Percentiles rank a stretch among this genome's conserved stretches.
phyloP scores from a whole-genome alignment of 2,113 vertebrate genomes.

The Centropus unirufus region DNA sequence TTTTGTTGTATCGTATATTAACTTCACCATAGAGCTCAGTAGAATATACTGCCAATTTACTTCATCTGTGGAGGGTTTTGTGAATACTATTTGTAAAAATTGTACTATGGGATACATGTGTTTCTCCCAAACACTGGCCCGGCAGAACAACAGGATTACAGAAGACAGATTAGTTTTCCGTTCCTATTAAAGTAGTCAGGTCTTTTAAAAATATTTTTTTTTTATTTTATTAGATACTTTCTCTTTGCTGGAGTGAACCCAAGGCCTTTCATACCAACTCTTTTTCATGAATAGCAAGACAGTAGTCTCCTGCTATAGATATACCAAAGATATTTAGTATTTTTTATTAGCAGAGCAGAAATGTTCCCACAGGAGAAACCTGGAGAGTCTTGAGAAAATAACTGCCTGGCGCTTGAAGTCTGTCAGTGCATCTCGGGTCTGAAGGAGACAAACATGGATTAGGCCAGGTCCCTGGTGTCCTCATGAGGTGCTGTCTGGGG shows the following conservation, averaged over 20 bases:
- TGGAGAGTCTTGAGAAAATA: not conserved
- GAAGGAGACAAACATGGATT: not conserved
- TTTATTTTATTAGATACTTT: not conserved
- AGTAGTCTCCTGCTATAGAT: not conserved
- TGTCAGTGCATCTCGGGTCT: not conserved
- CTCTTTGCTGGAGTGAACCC: not conserved
- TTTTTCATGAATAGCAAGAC: fast-evolving
- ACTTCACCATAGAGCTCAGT: not conserved
- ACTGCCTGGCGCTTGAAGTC: fast-evolving
- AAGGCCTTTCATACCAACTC: not conserved
- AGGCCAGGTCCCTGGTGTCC: not conserved
- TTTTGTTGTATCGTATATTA: not conserved
- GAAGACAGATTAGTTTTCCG: not conserved
- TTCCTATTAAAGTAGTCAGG: not conserved
- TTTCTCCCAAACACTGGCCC: not conserved
- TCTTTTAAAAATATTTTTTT: too few relatives aligned
- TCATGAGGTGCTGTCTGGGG: not conserved
- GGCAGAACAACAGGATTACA: not conserved
- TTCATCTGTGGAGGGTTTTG: not conserved
- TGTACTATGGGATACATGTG: not conserved
- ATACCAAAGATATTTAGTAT: not conserved
- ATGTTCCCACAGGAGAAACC: not conserved
- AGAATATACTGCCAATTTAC: not conserved
- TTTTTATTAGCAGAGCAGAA: not conserved
- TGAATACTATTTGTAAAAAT: not conserved